Percentiles rank a stretch among this genome's conserved stretches.
Evolutionary conservation across 2,113 vertebrate genomes (phyloP).

Genomic region (Pseudopipra pipra): DNA sequence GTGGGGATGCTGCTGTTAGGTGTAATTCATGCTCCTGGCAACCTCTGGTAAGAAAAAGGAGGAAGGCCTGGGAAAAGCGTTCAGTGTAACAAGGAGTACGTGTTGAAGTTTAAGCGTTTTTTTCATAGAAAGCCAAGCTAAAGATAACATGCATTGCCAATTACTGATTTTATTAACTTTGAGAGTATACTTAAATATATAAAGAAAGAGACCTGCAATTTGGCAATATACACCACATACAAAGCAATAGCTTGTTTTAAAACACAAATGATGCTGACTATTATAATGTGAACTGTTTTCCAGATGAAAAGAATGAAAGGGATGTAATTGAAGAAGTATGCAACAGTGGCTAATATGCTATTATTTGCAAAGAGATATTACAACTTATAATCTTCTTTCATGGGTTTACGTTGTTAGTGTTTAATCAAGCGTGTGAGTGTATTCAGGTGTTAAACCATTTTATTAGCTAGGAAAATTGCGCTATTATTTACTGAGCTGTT

Average conservation of each 20-base stretch:
- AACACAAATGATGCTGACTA: slow-evolving; percentile 68
- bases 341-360: slow-evolving; percentile 69
- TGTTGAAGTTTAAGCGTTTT: background rate
- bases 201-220: slow-evolving; percentile 45
- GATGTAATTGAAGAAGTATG: slow-evolving; percentile 69
- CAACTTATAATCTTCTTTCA: slow-evolving; percentile 75
- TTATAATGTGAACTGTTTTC: slow-evolving; percentile 67
- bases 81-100: background rate
- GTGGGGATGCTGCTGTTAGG: background rate
- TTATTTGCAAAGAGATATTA: slow-evolving; percentile 70
- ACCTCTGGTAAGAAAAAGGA: background rate
- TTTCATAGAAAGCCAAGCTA: background rate
- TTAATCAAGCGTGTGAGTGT: slow-evolving; percentile 70
- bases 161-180: slow-evolving; percentile 46
- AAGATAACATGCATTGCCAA: background rate
- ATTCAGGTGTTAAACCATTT: slow-evolving; percentile 73
- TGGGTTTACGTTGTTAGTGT: slow-evolving; percentile 66
- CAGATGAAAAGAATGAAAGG: slow-evolving; percentile 71
- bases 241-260: slow-evolving; percentile 72
- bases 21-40: background rate
- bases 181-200: background rate
- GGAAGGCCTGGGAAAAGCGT: background rate
- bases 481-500: slow-evolving; percentile 71
- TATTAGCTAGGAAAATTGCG: slow-evolving; percentile 60
- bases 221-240: slow-evolving; percentile 32